Evolutionary conservation across 1,140 invertebrate genomes (phyloP).

Genomic region (Macrosteles quadrilineatus): DNA sequence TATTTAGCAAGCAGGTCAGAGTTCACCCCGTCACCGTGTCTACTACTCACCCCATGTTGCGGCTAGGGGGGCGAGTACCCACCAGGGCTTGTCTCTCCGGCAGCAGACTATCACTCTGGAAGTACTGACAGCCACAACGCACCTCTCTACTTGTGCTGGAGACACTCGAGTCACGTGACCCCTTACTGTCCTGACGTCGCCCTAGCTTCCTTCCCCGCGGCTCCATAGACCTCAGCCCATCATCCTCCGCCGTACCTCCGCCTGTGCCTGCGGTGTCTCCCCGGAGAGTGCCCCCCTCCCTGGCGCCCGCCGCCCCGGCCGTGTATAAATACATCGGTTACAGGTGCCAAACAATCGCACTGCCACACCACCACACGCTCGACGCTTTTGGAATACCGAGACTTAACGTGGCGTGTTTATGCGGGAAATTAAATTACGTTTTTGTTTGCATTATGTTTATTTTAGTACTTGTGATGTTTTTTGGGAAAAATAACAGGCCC

Average conservation of each 20-base stretch:
- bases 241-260: slow-evolving; percentile 3
- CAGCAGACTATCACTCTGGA: slow-evolving; percentile 72
- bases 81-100: slow-evolving; percentile 68
- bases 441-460: too few species aligned
- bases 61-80: slow-evolving; percentile 50
- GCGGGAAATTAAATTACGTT: too few species aligned
- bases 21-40: too few species aligned
- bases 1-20: too few species aligned
- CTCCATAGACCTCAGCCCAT: slow-evolving; percentile 37
- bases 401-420: too few species aligned
- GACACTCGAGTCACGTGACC: slow-evolving; percentile 37
- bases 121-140: slow-evolving; percentile 81
- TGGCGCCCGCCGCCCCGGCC: slow-evolving; percentile 28
- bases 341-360: background rate
- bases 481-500: too few species aligned
- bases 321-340: slow-evolving; percentile 11
- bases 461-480: too few species aligned
- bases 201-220: slow-evolving; percentile 37
- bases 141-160: slow-evolving; percentile 60
- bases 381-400: too few species aligned
- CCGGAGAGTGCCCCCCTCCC: slow-evolving; percentile 38
- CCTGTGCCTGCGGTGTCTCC: slow-evolving; percentile 18
- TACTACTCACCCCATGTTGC: slow-evolving; percentile 44
- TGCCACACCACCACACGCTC: too few species aligned
- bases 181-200: slow-evolving; percentile 26